phyloP scores from a whole-genome alignment of 2,797 vertebrate genomes.

The Crocidura indochinensis region DNA sequence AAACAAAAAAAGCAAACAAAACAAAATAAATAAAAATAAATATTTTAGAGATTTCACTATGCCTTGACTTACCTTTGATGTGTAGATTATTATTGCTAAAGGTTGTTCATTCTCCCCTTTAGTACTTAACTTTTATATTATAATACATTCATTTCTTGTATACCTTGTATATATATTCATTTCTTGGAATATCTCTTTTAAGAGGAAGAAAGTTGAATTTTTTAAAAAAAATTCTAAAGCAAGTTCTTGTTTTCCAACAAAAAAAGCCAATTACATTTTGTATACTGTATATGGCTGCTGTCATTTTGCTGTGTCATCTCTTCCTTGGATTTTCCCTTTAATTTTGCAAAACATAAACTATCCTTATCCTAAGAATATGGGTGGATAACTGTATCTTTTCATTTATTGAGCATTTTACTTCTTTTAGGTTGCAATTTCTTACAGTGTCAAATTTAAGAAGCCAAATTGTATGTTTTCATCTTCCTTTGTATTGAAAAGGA shows the following conservation, averaged over 20 bases:
- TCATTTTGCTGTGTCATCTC: background rate
- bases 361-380: background rate
- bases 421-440: background rate
- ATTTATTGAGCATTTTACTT: background rate
- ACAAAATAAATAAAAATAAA: too few relatives aligned
- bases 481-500: slow-evolving; percentile 31
- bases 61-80: background rate
- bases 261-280: slow-evolving; percentile 21
- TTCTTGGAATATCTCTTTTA: background rate
- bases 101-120: background rate
- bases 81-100: slow-evolving; percentile 19
- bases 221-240: background rate
- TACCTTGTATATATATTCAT: slow-evolving; percentile 22
- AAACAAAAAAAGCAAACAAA: too few relatives aligned
- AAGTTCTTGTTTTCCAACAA: background rate
- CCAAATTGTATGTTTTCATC: slow-evolving; percentile 15
- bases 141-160: slow-evolving; percentile 17
- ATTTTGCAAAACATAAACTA: background rate
- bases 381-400: slow-evolving; percentile 11
- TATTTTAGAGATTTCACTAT: background rate
- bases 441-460: slow-evolving; percentile 21
- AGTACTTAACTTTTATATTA: background rate
- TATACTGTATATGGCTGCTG: background rate
- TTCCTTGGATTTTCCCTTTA: background rate
- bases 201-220: background rate